Conservation (phyloP, 64 coral and sea anemone genomes). For the Dendrophyllia cribrosa region DNA sequence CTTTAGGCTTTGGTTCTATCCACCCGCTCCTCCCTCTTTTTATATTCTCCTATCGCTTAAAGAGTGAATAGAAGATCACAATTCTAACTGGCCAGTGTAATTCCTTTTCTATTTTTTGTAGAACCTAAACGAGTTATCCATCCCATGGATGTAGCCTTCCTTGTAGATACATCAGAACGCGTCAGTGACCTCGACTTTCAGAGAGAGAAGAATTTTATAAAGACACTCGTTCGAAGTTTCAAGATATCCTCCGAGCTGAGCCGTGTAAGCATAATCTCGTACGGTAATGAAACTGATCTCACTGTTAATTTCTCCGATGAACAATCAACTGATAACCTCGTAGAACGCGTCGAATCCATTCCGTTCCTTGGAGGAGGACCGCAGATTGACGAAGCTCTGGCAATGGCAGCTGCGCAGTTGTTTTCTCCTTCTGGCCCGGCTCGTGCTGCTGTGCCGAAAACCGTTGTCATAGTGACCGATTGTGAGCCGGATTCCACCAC, state of each 20-base stretch:
- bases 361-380: slow-evolving; percentile 42
- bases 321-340: slow-evolving; percentile 28
- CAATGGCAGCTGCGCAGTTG: slow-evolving; percentile 43
- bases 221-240: slow-evolving; percentile 61
- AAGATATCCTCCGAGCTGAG: slow-evolving; percentile 28
- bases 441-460: slow-evolving; percentile 40
- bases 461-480: slow-evolving; percentile 65
- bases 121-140: slow-evolving; percentile 30
- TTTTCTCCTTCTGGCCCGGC: slow-evolving; percentile 56
- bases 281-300: slow-evolving; percentile 62
- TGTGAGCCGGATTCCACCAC: not conserved
- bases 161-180: slow-evolving; percentile 53
- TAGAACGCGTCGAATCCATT: slow-evolving; percentile 45
- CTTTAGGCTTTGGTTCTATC: too few relatives aligned
- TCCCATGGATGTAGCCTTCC: slow-evolving; percentile 40
- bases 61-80: too few relatives aligned
- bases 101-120: not conserved
- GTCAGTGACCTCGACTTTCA: slow-evolving; percentile 23
- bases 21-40: too few relatives aligned
- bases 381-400: slow-evolving; percentile 61
- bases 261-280: slow-evolving; percentile 59
- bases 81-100: too few relatives aligned
- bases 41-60: too few relatives aligned
- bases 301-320: slow-evolving; percentile 69
- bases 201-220: slow-evolving; percentile 78